Conservation (phyloP, 2,888 invertebrate genomes). For the Sesamia inferens region DNA sequence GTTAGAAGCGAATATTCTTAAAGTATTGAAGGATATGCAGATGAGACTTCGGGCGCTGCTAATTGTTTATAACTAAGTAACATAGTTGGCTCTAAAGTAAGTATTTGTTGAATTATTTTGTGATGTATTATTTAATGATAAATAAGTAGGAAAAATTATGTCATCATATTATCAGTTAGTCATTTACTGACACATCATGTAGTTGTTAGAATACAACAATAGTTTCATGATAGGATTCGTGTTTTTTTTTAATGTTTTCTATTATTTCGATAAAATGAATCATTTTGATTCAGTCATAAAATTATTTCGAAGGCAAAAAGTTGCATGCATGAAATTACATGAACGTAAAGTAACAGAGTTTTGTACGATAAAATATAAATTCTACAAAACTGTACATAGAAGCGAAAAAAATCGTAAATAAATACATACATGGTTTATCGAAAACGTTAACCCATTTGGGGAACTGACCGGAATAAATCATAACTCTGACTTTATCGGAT, state of each 20-base stretch:
- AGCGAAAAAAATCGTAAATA: background rate
- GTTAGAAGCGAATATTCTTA: no score
- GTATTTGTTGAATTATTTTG: background rate
- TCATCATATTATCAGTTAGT: background rate
- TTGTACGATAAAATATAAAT: background rate
- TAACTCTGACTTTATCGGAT: background rate
- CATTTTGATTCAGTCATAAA: slow-evolving; percentile 31
- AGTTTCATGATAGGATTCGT: background rate
- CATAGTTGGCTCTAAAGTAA: background rate
- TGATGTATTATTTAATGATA: background rate
- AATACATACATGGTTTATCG: background rate
- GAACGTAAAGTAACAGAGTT: background rate
- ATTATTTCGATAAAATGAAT: slow-evolving; percentile 2
- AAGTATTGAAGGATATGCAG: no score
- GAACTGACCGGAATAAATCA: no score
- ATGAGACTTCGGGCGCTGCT: no score
- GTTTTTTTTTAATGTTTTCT: background rate
- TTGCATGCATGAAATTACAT: slow-evolving; percentile 45
- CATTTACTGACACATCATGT: background rate
- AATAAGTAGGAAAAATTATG: background rate
- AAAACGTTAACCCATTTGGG: no score
- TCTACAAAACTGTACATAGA: background rate
- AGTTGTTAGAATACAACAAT: background rate
- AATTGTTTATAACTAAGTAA: background rate
- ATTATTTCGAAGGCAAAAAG: background rate